Evolutionary conservation across 2,888 invertebrate species (phyloP), one percentile per base, ranked within the genome.

Genomic region (Strigamia crassipes): DNA sequence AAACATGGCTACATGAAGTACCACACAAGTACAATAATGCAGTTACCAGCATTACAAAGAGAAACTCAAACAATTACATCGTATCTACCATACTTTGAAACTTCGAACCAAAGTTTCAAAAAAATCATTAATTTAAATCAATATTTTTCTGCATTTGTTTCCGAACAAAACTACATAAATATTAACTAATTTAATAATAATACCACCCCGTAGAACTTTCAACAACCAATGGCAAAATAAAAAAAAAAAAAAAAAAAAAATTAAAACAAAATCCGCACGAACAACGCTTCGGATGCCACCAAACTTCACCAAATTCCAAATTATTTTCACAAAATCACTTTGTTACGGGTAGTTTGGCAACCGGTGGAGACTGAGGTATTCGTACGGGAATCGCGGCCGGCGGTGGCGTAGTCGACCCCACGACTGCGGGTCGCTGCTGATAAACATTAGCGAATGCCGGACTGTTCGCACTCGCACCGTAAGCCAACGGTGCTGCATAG

Each of bases 401-500:
- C 18, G 61, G 61, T 23, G 61, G 61, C 21, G 61, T 66, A 21
- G 61, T 66, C 18, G 61, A 66, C 3, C 61, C 61, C 12, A 66
- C 61, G 1, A 66, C 21, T 21, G 61, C 79, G 46, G 83, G 82
- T 27, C 81, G 83, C 15, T 83, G 83, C 18, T 83, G 82, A 78
- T 83, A 83, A 12, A 83, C 56, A 34, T 82, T 66, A 23, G 80
- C 34, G 46, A 80, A 78, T 8, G 82, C 31, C 18, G 79, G 46
- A 46, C 61, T 78, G n/a, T 38, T 77, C 13, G n/a, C 77, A 42
- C 34, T 66, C 31, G 23, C 38, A 38, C 61, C 18, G 31, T 82
- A 83, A 6, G 82, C 78, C 23, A 83, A 73, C 6, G 83, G 83
- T 6, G 82, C 80, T 6, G 82, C 80, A 66, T 82, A 83, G 10